Percentiles rank a stretch among this genome's conserved stretches.
phyloP scores from a whole-genome alignment of 1,140 invertebrate genomes.

The Drosophila truncata region DNA sequence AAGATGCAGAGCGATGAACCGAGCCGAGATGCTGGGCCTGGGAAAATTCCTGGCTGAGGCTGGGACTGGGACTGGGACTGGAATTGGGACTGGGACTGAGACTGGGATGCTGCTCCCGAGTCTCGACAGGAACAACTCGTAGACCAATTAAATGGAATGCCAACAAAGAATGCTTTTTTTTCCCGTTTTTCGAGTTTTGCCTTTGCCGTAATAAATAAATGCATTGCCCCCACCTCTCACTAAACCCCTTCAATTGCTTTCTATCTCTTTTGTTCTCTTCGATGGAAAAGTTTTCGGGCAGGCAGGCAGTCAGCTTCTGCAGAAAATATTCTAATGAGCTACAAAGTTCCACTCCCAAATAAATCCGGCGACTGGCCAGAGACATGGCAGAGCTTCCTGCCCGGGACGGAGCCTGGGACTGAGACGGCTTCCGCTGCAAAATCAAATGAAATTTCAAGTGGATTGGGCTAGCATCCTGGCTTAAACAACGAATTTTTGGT shows the following conservation, averaged over 20 bases:
- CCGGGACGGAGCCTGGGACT: constrained; percentile 22
- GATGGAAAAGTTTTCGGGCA: constrained; percentile 50
- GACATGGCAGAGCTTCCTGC: constrained; percentile 49
- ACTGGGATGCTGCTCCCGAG: constrained; percentile 28
- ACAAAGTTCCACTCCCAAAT: constrained; percentile 60
- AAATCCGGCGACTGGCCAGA: constrained; percentile 17
- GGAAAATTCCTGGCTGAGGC: constrained; percentile 48
- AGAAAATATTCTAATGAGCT: constrained; percentile 82
- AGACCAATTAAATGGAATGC: constrained; percentile 80
- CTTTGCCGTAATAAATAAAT: constrained; percentile 67
- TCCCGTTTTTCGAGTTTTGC: constrained; percentile 40
- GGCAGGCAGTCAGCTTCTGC: constrained; percentile 44
- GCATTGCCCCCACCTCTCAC: constrained; percentile 35
- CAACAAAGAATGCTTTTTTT: constrained; percentile 63
- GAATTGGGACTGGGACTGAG: not conserved
- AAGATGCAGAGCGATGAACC: constrained; percentile 35
- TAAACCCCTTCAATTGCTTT: constrained; percentile 48
- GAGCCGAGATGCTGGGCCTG: constrained; percentile 53
- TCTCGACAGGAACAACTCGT: constrained; percentile 73
- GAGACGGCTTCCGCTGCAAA: constrained; percentile 22
- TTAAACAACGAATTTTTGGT: constrained; percentile 15
- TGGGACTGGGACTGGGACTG: not conserved
- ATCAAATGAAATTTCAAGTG: constrained; percentile 66
- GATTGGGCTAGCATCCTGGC: constrained; percentile 7
- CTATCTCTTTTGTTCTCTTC: constrained; percentile 28